phyloP scores from a whole-genome alignment of 2,113 vertebrate genomes.

The Psilopsiagon aurifrons region DNA sequence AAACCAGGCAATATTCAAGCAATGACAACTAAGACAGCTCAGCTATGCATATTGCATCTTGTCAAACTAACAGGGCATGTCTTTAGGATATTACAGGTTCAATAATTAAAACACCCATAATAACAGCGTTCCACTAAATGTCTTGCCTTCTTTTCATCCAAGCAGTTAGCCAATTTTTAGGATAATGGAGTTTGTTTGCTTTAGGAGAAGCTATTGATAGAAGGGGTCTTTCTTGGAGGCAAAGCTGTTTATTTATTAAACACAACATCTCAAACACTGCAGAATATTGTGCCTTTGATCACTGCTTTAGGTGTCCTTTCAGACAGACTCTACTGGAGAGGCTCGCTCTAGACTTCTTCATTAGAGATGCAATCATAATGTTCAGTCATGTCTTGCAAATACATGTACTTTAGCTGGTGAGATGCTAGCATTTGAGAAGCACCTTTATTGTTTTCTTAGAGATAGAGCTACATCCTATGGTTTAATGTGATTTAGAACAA shows the following conservation, averaged over 20 bases:
- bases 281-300: not conserved
- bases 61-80: not conserved
- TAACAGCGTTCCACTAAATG: not conserved
- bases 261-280: not conserved
- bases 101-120: not conserved
- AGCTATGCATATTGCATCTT: not conserved
- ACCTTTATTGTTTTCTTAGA: not conserved
- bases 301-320: not conserved
- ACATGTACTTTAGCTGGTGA: not conserved
- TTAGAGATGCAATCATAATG: not conserved
- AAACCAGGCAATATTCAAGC: not conserved
- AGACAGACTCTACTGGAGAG: not conserved
- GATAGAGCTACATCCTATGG: not conserved
- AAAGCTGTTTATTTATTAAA: not conserved
- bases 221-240: not conserved
- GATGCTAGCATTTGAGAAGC: not conserved
- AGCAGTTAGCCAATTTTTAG: not conserved
- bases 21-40: not conserved
- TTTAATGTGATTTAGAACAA: not conserved
- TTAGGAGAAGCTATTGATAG: not conserved
- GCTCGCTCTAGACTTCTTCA: not conserved
- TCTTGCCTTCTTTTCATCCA: not conserved
- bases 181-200: not conserved
- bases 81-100: not conserved
- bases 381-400: not conserved